Evolutionary conservation across 2,113 vertebrate genomes (phyloP).

Genomic region (Riparia riparia): DNA sequence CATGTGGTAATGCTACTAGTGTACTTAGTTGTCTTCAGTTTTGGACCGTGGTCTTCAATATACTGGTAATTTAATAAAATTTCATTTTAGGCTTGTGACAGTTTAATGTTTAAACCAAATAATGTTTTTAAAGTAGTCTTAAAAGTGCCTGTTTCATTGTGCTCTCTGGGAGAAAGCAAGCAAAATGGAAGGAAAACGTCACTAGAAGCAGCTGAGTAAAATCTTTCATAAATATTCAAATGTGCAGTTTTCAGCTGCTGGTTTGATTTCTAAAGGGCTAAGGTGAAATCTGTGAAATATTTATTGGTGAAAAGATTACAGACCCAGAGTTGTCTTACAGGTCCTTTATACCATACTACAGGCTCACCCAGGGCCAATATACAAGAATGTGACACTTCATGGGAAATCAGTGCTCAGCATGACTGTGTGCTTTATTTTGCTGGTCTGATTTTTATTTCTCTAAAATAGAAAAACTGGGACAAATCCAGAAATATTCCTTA

Average conservation of each 20-base stretch:
- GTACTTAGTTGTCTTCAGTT: not conserved
- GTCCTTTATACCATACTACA: not conserved
- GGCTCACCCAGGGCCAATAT: not conserved
- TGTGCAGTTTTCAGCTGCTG: slow-evolving; percentile 60
- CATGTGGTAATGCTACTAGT: not conserved
- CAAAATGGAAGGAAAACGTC: slow-evolving; percentile 36
- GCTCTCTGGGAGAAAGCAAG: slow-evolving; percentile 52
- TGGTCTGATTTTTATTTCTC: not conserved
- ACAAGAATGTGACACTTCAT: not conserved
- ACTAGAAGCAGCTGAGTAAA: slow-evolving; percentile 60
- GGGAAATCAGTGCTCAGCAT: not conserved
- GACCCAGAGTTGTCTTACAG: not conserved
- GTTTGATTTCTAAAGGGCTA: slow-evolving; percentile 50
- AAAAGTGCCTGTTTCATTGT: slow-evolving; percentile 53
- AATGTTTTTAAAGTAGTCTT: slow-evolving; percentile 65
- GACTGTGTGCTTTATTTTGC: not conserved
- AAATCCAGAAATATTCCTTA: not conserved
- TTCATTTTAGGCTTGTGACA: slow-evolving; percentile 70
- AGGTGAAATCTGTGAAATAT: slow-evolving; percentile 11
- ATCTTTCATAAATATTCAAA: slow-evolving; percentile 66
- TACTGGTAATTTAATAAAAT: slow-evolving; percentile 69
- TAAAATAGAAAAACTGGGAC: not conserved
- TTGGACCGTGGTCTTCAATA: slow-evolving; percentile 49
- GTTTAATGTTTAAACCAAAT: slow-evolving; percentile 72
- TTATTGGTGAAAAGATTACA: slow-evolving; percentile 32